Base-by-base conservation (phyloP, 2,113 vertebrate species). In the Pontoporia blainvillei region DNA sequence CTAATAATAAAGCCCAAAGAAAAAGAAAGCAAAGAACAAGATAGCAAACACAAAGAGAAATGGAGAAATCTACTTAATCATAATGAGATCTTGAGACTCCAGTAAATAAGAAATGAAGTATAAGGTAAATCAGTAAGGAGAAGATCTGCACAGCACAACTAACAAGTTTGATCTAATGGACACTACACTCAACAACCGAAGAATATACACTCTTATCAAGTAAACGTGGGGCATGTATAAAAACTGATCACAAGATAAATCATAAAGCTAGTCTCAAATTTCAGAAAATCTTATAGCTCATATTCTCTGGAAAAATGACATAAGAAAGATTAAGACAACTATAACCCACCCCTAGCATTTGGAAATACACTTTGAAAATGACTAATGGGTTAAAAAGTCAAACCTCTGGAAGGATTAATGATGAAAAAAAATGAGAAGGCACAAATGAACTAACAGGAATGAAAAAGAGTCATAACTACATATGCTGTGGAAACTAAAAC, bases 221-320 rank as follows among this genome's bases (percentile, higher is more conserved):
- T 18, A 78, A 14, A 84, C 44, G 39, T 31, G 41, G 20, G 41
- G 31, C 39, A 87, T 34, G 27, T 23, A 73, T 72, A 62, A 61
- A 82, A 86, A 94, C 7, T 49, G 62, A 67, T 29, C 52, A 88
- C n/a, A 75, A 34, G 25, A 20, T 23, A 73, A 72, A 31, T 73
- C 31, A 73, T 20, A 95, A 93, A 93, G 61, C 54, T 62, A 49
- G 29, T 52, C 41, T 93, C 86, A 89, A 67, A 76, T 82, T 95
- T 69, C 52, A 82, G 78, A 20, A 96, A 64, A 59, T n/a, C 41
- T 18, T 52, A 21, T 7, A 57, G 61, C 21, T 81, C 31, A 69
- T 52, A 71, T 84, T 84, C 49, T 67, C 66, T 91, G 31, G 61
- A 44, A 93, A 79, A 62, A 64, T 39, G 31, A 41, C 57, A 73